These are phyloP conservation scores for Pitangus sulphuratus DNA, from an alignment of 2,797 vertebrate species.

Conservation along the genomic window DNA sequence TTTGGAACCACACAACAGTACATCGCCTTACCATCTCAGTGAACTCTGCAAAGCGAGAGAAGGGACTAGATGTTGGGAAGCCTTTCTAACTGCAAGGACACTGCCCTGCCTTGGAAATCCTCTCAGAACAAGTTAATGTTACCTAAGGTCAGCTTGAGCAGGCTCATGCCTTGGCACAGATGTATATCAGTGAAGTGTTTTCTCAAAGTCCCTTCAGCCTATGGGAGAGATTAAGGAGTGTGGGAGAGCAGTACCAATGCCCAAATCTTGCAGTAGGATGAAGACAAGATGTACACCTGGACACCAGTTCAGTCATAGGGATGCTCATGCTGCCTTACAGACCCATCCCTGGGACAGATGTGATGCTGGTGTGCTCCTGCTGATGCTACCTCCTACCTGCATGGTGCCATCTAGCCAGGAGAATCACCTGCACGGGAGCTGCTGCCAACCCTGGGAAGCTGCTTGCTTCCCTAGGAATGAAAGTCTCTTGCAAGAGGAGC, in stretches of 20 bases:
- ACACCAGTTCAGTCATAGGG: rapidly evolving
- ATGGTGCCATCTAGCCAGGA: rapidly evolving
- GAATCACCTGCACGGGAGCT: neutral
- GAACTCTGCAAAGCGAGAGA: neutral
- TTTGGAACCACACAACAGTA: neutral
- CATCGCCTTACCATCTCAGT: neutral
- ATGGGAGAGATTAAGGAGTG: neutral
- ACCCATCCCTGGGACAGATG: neutral
- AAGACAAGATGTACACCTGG: neutral
- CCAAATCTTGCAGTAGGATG: rapidly evolving
- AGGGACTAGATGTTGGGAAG: neutral
- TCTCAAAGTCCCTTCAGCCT: neutral
- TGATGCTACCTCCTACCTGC: neutral
- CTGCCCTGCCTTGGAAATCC: neutral
- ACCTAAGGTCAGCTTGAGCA: neutral
- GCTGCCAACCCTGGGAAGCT: neutral
- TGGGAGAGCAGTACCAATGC: neutral
- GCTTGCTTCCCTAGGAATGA: neutral
- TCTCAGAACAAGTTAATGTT: neutral
- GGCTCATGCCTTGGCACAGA: neutral
- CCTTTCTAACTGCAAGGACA: neutral
- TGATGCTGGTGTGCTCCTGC: neutral
- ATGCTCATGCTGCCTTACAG: neutral
- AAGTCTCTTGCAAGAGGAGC: neutral
- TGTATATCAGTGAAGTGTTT: rapidly evolving